A percentile compares a stretch with the other conserved stretches of the same genome.
phyloP scores from a whole-genome alignment of 2,888 invertebrate species.

The Dryadula phaetusa region DNA sequence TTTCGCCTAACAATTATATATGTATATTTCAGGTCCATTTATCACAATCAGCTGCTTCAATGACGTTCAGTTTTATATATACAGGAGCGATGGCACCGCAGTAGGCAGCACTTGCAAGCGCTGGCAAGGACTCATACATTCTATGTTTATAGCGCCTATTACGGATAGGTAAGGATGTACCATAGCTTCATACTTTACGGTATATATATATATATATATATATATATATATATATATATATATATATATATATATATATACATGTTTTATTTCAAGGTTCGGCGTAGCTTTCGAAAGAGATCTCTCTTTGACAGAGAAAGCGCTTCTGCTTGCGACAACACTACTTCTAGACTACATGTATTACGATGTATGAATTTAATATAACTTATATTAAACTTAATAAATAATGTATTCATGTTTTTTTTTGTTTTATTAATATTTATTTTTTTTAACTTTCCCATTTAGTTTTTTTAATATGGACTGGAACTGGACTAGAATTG shows the following conservation, averaged over 20 bases:
- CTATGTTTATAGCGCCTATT: constrained; percentile 67
- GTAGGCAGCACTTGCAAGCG: constrained; percentile 70
- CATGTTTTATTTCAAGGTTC: constrained; percentile 58
- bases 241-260: no score
- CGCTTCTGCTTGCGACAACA: constrained; percentile 65
- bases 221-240: no score
- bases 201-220: no score
- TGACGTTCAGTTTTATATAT: constrained; percentile 68
- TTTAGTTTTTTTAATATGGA: neutral
- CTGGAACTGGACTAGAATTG: neutral
- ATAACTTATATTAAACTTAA: constrained; percentile 16
- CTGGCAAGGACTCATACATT: constrained; percentile 71
- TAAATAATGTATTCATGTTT: constrained; percentile 14
- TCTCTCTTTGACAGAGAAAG: constrained; percentile 65
- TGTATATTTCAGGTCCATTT: constrained; percentile 59
- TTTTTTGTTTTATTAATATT: neutral
- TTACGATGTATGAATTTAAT: constrained; percentile 61
- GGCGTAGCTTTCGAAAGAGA: constrained; percentile 64
- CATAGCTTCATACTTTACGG: no score
- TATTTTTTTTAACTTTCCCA: neutral
- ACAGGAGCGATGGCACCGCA: constrained; percentile 56
- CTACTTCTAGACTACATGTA: constrained; percentile 76
- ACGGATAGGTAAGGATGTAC: constrained; percentile 70
- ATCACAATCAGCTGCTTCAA: constrained; percentile 67
- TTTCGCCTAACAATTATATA: no score